Evolutionary conservation across 2,797 vertebrate genomes (phyloP), one percentile per base, ranked within the genome.

Genomic region (Loris lydekkerianus): DNA sequence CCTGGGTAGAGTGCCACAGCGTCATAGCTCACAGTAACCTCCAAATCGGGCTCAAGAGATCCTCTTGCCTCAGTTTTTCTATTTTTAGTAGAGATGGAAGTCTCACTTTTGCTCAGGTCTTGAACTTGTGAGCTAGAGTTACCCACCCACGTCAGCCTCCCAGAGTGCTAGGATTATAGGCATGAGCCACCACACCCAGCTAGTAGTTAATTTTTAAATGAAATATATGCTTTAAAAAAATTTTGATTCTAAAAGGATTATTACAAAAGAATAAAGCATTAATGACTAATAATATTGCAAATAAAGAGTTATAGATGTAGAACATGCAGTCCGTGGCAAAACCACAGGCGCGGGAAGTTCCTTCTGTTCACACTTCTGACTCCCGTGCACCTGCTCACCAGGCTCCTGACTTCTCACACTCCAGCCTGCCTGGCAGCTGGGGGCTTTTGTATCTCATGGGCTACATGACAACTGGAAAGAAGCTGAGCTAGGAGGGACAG

Each of bases 361-460:
- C 25, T 7, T 18, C 21, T 34, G 7, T 20, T 13, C 49, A 5
- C 17, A 43, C 20, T 81, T 43, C 37, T 14, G 31, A 34, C 7
- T 23, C 17, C 13, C 37, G 17, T 18, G 20, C 40, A 13, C 34
- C 1, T 2, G 7, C 10, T 8, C 65, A 43, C 58, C 15, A 3
- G 7, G 61, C 15, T 4, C 8, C 0, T 5, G 0, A 11, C 1
- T 69, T 20, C 63, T 43, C n/a, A 0, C 1, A 5, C 17, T 9
- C 56, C 29, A 25, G 63, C 18, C 63, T 7, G 34, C 46, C n/a
- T 9, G 76, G 10, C 67, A 10, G 2, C 13, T 10, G 13, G 83
- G 2, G 56, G 76, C 3, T 1, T 43, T 2, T 2, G 23, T 4
- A 1, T 31, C 34, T 65, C 67, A 10, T 1, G 17, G 65, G 65